phyloP scores from a whole-genome alignment of 2,888 invertebrate species.

The Stenodera caucasica region DNA sequence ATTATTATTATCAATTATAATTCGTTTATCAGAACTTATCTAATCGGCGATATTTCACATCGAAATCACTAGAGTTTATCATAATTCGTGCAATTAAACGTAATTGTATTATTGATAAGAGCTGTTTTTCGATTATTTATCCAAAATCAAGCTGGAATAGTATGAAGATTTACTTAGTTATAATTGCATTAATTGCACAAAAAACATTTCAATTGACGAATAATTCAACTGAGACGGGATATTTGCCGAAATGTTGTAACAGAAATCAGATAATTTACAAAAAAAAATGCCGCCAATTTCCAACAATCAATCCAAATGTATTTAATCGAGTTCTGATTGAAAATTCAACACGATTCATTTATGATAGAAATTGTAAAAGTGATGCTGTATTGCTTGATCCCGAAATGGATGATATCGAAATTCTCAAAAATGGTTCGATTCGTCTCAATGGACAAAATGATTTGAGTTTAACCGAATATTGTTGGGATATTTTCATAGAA shows the following conservation, averaged over 20 bases:
- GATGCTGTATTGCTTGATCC: slow-evolving; percentile 1
- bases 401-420: not conserved
- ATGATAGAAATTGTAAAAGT: not conserved
- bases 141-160: slow-evolving; percentile 9
- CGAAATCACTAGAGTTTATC: not conserved
- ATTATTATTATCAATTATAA: not conserved
- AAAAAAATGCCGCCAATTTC: not conserved
- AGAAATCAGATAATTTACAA: slow-evolving; percentile 9
- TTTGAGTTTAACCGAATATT: not conserved
- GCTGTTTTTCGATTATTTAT: not conserved
- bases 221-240: not conserved
- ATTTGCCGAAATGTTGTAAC: slow-evolving; percentile 15
- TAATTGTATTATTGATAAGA: no score
- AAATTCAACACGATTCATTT: not conserved
- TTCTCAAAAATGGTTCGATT: not conserved
- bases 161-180: not conserved
- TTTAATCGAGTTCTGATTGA: not conserved
- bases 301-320: not conserved
- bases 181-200: slow-evolving; percentile 4
- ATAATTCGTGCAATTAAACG: not conserved
- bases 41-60: not conserved
- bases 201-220: not conserved
- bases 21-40: not conserved
- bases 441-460: not conserved
- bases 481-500: slow-evolving; percentile 3